Conservation (phyloP, 2,888 invertebrate genomes). For the Nymphalis urticae region DNA sequence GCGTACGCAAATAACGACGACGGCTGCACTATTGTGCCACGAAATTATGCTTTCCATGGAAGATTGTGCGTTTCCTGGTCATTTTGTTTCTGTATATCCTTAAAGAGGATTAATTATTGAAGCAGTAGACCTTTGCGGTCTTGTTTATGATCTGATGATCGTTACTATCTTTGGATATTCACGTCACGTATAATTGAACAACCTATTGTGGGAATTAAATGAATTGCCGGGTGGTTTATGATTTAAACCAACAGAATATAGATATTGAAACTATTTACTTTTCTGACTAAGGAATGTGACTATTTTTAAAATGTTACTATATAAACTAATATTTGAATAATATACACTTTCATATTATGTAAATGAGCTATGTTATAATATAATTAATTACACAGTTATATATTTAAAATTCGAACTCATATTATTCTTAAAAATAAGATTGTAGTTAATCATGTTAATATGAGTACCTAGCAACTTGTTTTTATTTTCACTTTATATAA, state of each 20-base stretch:
- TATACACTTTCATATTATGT: too few species aligned
- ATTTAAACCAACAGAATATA: background rate
- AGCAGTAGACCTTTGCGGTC: conserved; percentile 12
- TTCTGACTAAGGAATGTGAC: too few species aligned
- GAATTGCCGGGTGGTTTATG: background rate
- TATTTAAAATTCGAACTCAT: too few species aligned
- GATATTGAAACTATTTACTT: background rate
- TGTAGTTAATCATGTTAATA: too few species aligned
- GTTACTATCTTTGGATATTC: background rate
- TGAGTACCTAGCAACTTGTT: too few species aligned
- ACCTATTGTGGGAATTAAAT: background rate
- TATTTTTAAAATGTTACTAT: too few species aligned
- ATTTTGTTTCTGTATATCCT: conserved; percentile 37
- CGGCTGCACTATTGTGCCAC: conserved; percentile 44
- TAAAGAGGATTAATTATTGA: conserved; percentile 41
- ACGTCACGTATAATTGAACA: conserved; percentile 2
- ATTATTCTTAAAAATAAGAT: too few species aligned
- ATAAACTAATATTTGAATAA: too few species aligned
- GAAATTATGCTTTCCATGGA: conserved; percentile 44
- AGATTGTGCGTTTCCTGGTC: conserved; percentile 38
- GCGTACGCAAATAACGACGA: conserved; percentile 38
- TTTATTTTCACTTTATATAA: too few species aligned
- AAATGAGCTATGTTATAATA: too few species aligned
- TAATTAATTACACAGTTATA: too few species aligned
- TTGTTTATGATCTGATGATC: conserved; percentile 29